phyloP scores from a whole-genome alignment of 1,140 invertebrate species.

The Pissodes strobi region DNA sequence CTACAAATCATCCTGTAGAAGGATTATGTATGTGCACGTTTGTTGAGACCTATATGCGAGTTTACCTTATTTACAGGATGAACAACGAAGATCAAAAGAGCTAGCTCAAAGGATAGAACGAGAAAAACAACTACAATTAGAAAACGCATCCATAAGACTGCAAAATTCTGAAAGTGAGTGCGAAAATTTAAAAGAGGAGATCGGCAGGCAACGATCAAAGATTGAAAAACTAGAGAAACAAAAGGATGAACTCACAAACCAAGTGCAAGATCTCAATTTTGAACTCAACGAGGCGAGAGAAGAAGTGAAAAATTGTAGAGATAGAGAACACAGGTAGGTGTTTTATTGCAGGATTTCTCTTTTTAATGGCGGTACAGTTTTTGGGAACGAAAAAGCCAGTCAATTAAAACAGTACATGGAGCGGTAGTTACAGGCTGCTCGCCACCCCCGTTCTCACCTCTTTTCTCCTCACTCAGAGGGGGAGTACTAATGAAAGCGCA shows the following conservation, averaged over 20 bases:
- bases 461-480: too few species aligned
- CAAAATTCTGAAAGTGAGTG: constrained; percentile 80
- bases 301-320: constrained; percentile 36
- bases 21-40: too few species aligned
- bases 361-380: too few species aligned
- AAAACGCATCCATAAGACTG: constrained; percentile 82
- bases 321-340: constrained; percentile 26
- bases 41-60: too few species aligned
- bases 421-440: too few species aligned
- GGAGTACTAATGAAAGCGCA: too few species aligned
- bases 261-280: constrained; percentile 56
- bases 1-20: too few species aligned
- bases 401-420: too few species aligned
- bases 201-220: constrained; percentile 55
- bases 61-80: constrained; percentile 60
- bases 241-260: constrained; percentile 58
- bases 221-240: constrained; percentile 56
- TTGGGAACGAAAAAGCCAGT: too few species aligned
- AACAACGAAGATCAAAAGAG: constrained; percentile 83
- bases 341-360: background rate
- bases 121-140: constrained; percentile 83
- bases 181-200: constrained; percentile 76
- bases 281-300: constrained; percentile 53
- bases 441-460: too few species aligned
- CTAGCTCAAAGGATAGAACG: constrained; percentile 78